phyloP scores from a whole-genome alignment of 2,113 vertebrate species.

The Ammospiza caudacuta region DNA sequence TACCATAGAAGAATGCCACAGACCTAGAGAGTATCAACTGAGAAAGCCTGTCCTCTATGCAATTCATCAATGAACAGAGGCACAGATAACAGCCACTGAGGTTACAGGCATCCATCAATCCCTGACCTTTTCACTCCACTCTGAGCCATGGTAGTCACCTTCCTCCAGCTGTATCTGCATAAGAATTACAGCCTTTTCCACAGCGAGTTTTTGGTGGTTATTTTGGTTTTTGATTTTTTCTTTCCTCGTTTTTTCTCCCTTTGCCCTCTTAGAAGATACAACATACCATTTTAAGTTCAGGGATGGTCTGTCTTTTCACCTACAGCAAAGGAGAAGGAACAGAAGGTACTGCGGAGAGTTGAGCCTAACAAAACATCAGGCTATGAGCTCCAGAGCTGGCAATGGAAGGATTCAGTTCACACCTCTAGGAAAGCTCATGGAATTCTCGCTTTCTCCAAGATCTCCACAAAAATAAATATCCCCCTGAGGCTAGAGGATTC shows the following conservation, averaged over 20 bases:
- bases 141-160: accelerated
- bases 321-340: background rate
- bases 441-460: background rate
- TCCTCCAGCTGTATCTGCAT: background rate
- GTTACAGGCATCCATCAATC: background rate
- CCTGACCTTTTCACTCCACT: background rate
- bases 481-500: background rate
- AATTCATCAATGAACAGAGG: background rate
- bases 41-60: background rate
- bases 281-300: background rate
- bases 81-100: background rate
- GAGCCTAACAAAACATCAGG: background rate
- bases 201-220: accelerated
- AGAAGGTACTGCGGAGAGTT: background rate
- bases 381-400: background rate
- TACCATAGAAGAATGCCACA: background rate
- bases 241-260: background rate
- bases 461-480: background rate
- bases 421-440: background rate
- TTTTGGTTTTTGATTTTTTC: accelerated
- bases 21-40: background rate
- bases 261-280: background rate
- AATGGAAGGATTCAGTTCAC: background rate
- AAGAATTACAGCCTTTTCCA: background rate
- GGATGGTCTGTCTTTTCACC: background rate